Percentiles rank a stretch among this genome's conserved stretches.
Conservation (phyloP, 2,113 vertebrate species). For the Ochotona curzoniae region DNA sequence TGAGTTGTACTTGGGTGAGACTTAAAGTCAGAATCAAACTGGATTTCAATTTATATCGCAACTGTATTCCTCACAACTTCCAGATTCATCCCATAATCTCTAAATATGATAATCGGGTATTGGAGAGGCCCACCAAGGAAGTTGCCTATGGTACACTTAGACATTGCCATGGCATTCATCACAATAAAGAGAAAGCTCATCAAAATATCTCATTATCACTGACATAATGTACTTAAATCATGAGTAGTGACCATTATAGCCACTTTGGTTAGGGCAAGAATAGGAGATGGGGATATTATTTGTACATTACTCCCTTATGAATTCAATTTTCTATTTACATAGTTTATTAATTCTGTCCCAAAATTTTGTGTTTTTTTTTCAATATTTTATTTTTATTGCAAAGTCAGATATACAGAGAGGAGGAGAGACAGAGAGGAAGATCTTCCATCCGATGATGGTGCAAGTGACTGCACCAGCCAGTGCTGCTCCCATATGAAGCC, state of each 20-base stretch:
- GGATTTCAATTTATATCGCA: constrained; percentile 40
- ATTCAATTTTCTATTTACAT: constrained; percentile 41
- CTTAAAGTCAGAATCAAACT: constrained; percentile 45
- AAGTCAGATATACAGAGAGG: no score
- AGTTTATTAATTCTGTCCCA: neutral
- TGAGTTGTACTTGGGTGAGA: constrained; percentile 29
- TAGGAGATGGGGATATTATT: neutral
- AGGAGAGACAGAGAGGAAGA: no score
- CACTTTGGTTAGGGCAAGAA: neutral
- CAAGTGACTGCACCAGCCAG: no score
- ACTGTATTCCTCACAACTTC: neutral
- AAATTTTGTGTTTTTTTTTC: neutral
- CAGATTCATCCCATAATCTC: neutral
- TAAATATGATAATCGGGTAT: constrained; percentile 4
- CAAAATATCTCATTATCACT: no score
- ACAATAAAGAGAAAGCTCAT: constrained; percentile 17
- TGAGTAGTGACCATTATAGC: neutral
- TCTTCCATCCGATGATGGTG: no score
- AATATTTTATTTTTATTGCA: no score
- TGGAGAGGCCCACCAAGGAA: neutral
- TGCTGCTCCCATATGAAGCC: no score
- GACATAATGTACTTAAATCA: constrained; percentile 31
- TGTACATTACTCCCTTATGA: neutral
- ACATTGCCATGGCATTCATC: neutral
- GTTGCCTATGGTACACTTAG: neutral